Base-by-base conservation (phyloP, 2,113 vertebrate species). In the Naja naja region DNA sequence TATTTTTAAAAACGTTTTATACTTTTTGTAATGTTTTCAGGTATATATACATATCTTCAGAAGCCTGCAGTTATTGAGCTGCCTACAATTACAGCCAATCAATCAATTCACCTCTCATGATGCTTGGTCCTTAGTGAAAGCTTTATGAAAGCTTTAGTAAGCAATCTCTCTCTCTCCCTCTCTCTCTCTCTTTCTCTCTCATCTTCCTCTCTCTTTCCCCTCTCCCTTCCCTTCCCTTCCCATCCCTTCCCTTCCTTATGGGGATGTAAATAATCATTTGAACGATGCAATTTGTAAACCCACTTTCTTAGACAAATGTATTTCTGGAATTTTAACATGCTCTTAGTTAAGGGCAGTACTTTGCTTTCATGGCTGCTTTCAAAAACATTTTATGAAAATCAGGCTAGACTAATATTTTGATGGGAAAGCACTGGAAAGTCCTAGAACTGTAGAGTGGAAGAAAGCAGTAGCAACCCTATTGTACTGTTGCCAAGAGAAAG, bases 231-330 rank as follows among this genome's bases (percentile, higher is more conserved):
- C 39, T 5, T 47, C 18, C 85, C 25, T 87, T 47, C 12, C 23
- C 23, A 2, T 27, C 23, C 25, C 27, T 47, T 30, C 12, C 27
- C 3, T 87, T 87, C 16, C 45, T n/a, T 34, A 34, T 18, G 64
- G 25, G 58, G 25, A 60, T 27, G 58, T 34, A 69, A n/a, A 69
- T 47, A 27, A 12, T 23, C 1, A 2, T 47, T 88, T 25, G 10
- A 22, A 18, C 9, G 12, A 54, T 92, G 53, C 1, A 22, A 81
- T 93, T 93, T 93, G 54, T 85, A 47, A 94, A 87, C 55, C 27
- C 88, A 20, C 14, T 94, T 89, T 91, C 89, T 94, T 56, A 93
- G 81, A 5, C 27, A 64, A 47, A 34, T 90, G 22, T 55, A 25
- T 89, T 94, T 93, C 34, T 88, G 53, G 20, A 47, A 53, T 12